Evolutionary conservation across 2,797 vertebrate genomes (phyloP).

Genomic region (Phoebastria nigripes): DNA sequence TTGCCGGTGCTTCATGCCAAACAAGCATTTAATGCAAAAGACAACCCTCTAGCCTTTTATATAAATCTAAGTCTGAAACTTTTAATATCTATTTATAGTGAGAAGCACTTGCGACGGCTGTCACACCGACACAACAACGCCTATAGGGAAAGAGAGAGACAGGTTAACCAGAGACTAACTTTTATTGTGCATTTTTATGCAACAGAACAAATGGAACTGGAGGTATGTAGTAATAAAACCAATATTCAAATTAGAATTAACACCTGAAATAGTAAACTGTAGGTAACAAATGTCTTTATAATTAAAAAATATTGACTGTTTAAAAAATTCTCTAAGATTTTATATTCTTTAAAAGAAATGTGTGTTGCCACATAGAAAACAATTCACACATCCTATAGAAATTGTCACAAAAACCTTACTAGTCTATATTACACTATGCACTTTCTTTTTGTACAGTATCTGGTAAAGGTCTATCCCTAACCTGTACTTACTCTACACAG

Average conservation of each 20-base stretch:
- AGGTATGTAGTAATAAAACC: constrained; percentile 80
- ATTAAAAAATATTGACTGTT: constrained; percentile 81
- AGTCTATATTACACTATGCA: constrained; percentile 78
- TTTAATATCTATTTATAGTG: background rate
- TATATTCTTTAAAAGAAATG: constrained; percentile 76
- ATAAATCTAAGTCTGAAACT: background rate
- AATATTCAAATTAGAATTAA: constrained; percentile 77
- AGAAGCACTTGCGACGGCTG: background rate
- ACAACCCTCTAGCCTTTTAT: background rate
- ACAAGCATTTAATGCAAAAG: background rate
- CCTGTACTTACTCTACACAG: constrained; percentile 74
- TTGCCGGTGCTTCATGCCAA: background rate
- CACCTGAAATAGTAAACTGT: constrained; percentile 76
- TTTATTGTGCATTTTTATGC: constrained; percentile 81
- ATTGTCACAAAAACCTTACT: constrained; percentile 78
- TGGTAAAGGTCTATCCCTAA: constrained; percentile 69
- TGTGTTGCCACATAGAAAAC: constrained; percentile 78
- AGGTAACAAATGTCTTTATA: constrained; percentile 80
- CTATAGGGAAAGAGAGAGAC: background rate
- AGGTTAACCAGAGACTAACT: constrained; percentile 68
- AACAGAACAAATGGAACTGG: constrained; percentile 78
- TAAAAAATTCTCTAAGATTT: constrained; percentile 76
- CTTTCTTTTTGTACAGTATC: constrained; percentile 66
- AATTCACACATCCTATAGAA: constrained; percentile 78
- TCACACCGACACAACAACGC: background rate